phyloP scores from a whole-genome alignment of 1,140 invertebrate species.

The Hirudo medicinalis region DNA sequence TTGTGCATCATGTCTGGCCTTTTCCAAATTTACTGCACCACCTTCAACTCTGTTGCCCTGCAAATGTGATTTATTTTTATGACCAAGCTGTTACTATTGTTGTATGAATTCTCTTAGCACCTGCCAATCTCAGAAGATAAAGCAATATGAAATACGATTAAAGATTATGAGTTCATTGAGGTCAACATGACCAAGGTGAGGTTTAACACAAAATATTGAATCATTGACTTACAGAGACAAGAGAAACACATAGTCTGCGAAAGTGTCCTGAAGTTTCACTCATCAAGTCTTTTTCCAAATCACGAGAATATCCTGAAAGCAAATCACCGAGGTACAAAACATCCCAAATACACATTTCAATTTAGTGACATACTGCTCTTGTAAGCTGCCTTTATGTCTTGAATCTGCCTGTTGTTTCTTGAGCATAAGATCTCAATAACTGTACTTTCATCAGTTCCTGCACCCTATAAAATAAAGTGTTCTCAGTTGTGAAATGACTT shows the following conservation, averaged over 20 bases:
- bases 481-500: not conserved
- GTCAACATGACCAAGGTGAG: not conserved
- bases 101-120: not conserved
- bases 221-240: conserved; percentile 15
- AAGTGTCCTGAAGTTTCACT: conserved; percentile 27
- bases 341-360: no score
- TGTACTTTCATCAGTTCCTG: conserved; percentile 33
- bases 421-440: conserved; percentile 39
- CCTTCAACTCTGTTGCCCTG: conserved; percentile 18
- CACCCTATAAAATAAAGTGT: conserved; percentile 22
- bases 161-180: not conserved
- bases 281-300: conserved; percentile 27
- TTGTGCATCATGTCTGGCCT: conserved; percentile 18
- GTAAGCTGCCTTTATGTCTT: conserved; percentile 30
- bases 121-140: not conserved
- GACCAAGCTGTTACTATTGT: not conserved
- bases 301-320: conserved; percentile 20
- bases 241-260: conserved; percentile 25
- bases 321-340: not conserved
- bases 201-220: not conserved
- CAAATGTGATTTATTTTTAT: not conserved
- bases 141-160: not conserved
- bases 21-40: conserved; percentile 13
- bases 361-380: conserved; percentile 17
- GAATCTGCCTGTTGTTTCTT: conserved; percentile 35